These are phyloP conservation scores for Heliornis fulica DNA, from an alignment of 2,113 vertebrate genomes.

Conservation along the genomic window DNA sequence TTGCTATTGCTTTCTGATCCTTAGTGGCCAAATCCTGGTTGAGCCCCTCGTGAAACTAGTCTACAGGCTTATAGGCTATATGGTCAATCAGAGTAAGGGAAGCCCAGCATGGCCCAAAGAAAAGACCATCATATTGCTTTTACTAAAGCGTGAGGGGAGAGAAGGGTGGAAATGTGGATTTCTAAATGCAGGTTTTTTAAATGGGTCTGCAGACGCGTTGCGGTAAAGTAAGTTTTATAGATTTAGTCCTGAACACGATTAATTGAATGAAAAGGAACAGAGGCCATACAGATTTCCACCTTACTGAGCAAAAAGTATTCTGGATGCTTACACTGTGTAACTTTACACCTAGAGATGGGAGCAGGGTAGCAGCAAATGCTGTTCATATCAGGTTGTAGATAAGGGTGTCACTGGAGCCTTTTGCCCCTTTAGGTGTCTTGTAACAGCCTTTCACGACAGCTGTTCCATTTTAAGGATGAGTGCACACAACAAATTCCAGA, in stretches of 20 bases:
- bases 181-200: not conserved
- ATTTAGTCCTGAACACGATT: not conserved
- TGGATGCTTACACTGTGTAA: not conserved
- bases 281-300: not conserved
- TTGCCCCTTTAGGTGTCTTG: constrained; percentile 62
- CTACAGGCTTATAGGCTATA: not conserved
- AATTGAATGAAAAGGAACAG: not conserved
- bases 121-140: not conserved
- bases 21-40: not conserved
- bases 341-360: constrained; percentile 44
- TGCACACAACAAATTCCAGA: constrained; percentile 77
- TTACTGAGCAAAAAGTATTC: not conserved
- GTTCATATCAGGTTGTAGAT: constrained; percentile 51
- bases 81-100: not conserved
- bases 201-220: not conserved
- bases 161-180: not conserved
- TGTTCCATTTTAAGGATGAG: constrained; percentile 74
- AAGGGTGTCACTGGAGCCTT: constrained; percentile 54
- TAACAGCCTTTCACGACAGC: constrained; percentile 71
- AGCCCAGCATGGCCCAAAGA: not conserved
- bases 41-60: not conserved
- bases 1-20: constrained; percentile 48
- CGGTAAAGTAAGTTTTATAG: not conserved
- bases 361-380: constrained; percentile 37
- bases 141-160: not conserved